phyloP scores from a whole-genome alignment of 2,113 vertebrate genomes.

The Mola mola region DNA sequence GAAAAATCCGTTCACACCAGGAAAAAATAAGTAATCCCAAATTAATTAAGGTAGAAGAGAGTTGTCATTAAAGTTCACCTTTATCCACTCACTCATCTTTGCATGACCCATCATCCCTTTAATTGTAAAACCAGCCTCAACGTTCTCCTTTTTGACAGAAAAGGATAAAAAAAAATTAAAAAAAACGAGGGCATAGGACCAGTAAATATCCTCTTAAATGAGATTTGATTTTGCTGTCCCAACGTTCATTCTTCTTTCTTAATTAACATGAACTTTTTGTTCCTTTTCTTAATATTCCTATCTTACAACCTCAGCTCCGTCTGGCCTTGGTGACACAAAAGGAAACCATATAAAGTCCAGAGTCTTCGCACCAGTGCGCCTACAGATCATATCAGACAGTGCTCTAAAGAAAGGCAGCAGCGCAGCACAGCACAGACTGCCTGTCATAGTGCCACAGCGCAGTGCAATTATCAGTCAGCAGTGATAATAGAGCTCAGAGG shows the following conservation, averaged over 20 bases:
- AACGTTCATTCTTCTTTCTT: slow-evolving; percentile 60
- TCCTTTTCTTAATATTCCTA: slow-evolving; percentile 52
- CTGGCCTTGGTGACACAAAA: slow-evolving; percentile 66
- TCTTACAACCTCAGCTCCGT: slow-evolving; percentile 54
- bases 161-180: slow-evolving; percentile 52
- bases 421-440: slow-evolving; percentile 36
- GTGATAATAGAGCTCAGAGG: slow-evolving; percentile 73
- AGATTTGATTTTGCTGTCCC: slow-evolving; percentile 62
- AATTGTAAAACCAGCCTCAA: slow-evolving; percentile 58
- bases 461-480: slow-evolving; percentile 71
- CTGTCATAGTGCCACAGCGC: slow-evolving; percentile 57
- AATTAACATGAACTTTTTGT: slow-evolving; percentile 71
- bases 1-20: slow-evolving; percentile 44
- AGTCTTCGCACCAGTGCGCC: slow-evolving; percentile 66
- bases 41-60: slow-evolving; percentile 49
- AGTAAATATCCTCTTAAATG: slow-evolving; percentile 72
- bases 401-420: slow-evolving; percentile 54
- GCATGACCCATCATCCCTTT: slow-evolving; percentile 45
- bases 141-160: slow-evolving; percentile 36
- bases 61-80: slow-evolving; percentile 50
- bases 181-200: slow-evolving; percentile 54
- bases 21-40: slow-evolving; percentile 52
- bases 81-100: slow-evolving; percentile 46
- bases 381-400: slow-evolving; percentile 62
- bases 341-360: slow-evolving; percentile 66